A percentile compares a stretch with the other conserved stretches of the same genome.
These are phyloP conservation scores for Melinopterus prodromus DNA, from an alignment of 2,888 invertebrate species.

Conservation along the genomic window DNA sequence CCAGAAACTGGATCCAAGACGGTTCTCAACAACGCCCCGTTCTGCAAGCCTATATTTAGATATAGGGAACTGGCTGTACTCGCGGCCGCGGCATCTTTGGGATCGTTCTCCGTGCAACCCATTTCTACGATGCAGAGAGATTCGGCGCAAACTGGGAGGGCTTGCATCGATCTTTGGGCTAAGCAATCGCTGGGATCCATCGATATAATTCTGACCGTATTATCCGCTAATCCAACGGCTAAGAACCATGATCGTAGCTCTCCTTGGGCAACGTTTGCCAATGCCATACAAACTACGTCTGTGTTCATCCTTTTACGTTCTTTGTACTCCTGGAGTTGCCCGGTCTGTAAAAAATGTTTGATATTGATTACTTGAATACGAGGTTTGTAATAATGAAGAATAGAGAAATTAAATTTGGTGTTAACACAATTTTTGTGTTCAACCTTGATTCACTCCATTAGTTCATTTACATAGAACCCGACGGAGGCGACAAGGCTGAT, in stretches of 20 bases:
- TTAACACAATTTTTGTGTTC: slow-evolving; percentile 42
- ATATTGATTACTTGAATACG: slow-evolving; percentile 10
- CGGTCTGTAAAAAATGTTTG: slow-evolving; percentile 74
- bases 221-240: slow-evolving; percentile 94
- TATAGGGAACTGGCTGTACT: slow-evolving; percentile 81
- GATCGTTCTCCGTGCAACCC: slow-evolving; percentile 74
- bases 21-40: slow-evolving; percentile 92
- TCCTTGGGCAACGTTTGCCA: slow-evolving; percentile 93
- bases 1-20: slow-evolving; percentile 96
- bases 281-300: slow-evolving; percentile 98
- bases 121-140: slow-evolving; percentile 97
- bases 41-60: slow-evolving; percentile 96
- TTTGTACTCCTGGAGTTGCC: slow-evolving; percentile 97
- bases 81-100: slow-evolving; percentile 67
- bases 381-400: neutral
- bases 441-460: slow-evolving; percentile 60
- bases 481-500: slow-evolving; percentile 58
- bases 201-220: slow-evolving; percentile 97
- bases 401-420: neutral
- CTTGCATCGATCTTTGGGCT: slow-evolving; percentile 95
- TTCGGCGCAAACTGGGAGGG: slow-evolving; percentile 94
- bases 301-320: slow-evolving; percentile 96
- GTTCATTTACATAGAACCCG: slow-evolving; percentile 48
- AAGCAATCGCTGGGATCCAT: slow-evolving; percentile 97
- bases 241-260: slow-evolving; percentile 96